Base-by-base conservation (phyloP, 2,797 vertebrate species). In the Uromys caudimaculatus region DNA sequence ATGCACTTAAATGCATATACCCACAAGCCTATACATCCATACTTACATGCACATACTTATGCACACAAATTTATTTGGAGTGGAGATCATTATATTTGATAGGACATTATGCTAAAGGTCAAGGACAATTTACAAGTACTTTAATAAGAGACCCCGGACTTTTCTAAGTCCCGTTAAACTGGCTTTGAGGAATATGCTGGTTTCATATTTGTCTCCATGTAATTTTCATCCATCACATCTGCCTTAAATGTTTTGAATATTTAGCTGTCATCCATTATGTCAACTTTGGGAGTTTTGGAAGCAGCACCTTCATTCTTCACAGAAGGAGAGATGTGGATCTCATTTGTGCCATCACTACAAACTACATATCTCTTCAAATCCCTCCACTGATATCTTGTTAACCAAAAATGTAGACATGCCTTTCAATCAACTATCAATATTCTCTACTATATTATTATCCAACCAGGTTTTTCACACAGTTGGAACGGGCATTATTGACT, bases 401-500 rank as follows among this genome's bases (percentile, higher is more conserved):
- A 32, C 54, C 86, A 89, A 32, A 17, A 78, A 7, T 89, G 10
- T 19, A 19, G 62, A 35, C 24, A 10, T 3, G 1, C 2, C 4
- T 93, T 91, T 89, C 24, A 78, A 60, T 85, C 54, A 47, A 41
- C 35, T 82, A n/a, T 17, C 38, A 79, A 56, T 56, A 89, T 73
- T 67, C n/a, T 82, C 92, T 87, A 52, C 35, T 64, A 17, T 38
- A 67, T 1, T 69, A 17, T 86, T 56, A 60, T 89, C 27, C 38
- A 86, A 38, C 7, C 44, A 38, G 0, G 1, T 23, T 78, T 87
- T 11, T 62, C 7, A 56, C 60, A 75, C 4, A 75, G 24, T 41
- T 87, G 4, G 47, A 93, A 94, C 88, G 69, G 27, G 44, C 29
- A 93, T 52, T 85, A 60, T 47, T 88, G 62, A 83, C 35, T 73